Evolutionary conservation across 2,113 vertebrate genomes (phyloP), one percentile per base, ranked within the genome.

Genomic region (Dromiciops gliroides): DNA sequence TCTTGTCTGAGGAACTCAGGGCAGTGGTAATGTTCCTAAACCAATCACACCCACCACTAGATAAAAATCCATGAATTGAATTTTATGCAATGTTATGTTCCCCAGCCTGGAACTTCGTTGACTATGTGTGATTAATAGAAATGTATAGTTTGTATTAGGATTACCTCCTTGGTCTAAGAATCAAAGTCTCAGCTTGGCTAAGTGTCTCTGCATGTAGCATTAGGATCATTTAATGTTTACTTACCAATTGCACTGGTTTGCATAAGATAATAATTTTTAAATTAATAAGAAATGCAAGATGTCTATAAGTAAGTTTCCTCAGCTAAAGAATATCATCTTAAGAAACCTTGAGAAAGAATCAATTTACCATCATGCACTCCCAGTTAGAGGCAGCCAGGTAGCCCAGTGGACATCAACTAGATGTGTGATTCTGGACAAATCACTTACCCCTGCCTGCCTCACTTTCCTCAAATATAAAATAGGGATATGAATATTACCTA

Each of bases 141-240:
- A 53, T 51, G 60, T 52, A 93, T 49, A 53, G 90, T 94, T 96
- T 95, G 26, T 53, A 92, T 90, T 93, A 89, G 31, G 88, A 67
- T 88, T 93, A 16, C 6, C 19, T 48, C 91, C 53, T 94, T 94
- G 37, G 67, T 91, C 95, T 89, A 48, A 52, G 49, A 26, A 47
- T 94, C 48, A 50, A 14, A 16, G 24, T 89, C 44, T 91, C 50
- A 8, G 14, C 11, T 67, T 90, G 95, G 50, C 89, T 89, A 88
- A 26, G n/a, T 5, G 50, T 28, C n/a, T 16, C 8, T 26, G 0
- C 0, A 90, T 93, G 83, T 47, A 51, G 91, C 0, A 2, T 1
- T 53, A 25, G n/a, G 50, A 91, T 14, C n/a, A 12, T 8, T 51
- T 22, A 4, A 0, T 24, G 24, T 56, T 52, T 26, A n/a, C 47